A percentile compares a stretch with the other conserved stretches of the same genome.
These are phyloP conservation scores for Acrocephalus scirpaceus DNA, from an alignment of 2,797 vertebrate genomes.

Conservation along the genomic window DNA sequence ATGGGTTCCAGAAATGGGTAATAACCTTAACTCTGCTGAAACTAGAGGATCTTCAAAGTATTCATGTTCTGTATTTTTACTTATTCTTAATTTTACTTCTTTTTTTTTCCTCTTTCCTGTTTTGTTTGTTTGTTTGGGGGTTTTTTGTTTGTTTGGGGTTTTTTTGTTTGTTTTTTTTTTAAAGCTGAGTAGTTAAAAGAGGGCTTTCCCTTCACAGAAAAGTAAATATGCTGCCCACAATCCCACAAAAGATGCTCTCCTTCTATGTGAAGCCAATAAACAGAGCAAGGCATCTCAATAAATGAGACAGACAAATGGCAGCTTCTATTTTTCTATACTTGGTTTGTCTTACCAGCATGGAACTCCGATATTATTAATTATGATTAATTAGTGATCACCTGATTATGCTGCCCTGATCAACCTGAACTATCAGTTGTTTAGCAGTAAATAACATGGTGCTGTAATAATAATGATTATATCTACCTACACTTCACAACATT, in stretches of 20 bases:
- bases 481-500: background rate
- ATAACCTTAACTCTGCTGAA: background rate
- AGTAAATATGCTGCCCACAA: background rate
- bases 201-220: background rate
- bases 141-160: background rate
- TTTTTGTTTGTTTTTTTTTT: background rate
- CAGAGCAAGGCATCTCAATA: background rate
- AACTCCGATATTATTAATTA: background rate
- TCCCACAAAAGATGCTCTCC: background rate
- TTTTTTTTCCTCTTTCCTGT: too few relatives aligned
- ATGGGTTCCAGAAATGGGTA: background rate
- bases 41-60: background rate
- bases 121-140: too few relatives aligned
- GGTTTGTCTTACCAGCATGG: background rate
- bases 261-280: background rate
- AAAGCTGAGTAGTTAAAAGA: background rate
- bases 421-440: background rate
- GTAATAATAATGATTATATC: background rate
- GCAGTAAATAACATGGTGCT: background rate
- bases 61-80: background rate
- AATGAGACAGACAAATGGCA: background rate
- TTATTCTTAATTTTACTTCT: background rate
- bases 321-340: background rate
- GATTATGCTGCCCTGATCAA: background rate
- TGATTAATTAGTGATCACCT: background rate